Evolutionary conservation across 2,797 vertebrate genomes (phyloP).

Genomic region (Sardinella longiceps): DNA sequence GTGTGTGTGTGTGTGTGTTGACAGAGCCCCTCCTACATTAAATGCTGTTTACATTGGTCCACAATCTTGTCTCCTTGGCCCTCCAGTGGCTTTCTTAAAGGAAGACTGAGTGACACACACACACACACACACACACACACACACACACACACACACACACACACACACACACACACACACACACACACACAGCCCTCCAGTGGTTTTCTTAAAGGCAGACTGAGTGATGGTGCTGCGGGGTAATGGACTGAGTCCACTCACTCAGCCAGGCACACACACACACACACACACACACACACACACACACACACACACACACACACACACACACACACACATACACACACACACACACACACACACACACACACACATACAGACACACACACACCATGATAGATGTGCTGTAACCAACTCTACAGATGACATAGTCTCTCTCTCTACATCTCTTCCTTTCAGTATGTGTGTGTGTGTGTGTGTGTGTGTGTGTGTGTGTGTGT

Average conservation of each 20-base stretch:
- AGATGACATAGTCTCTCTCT: not conserved
- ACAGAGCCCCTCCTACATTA: not conserved
- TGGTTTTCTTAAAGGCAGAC: not conserved
- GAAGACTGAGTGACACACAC: slow-evolving; percentile 12
- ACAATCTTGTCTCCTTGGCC: not conserved
- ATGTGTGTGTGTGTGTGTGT: not conserved
- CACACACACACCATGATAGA: not conserved
- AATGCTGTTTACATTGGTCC: not conserved
- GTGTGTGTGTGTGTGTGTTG: not conserved
- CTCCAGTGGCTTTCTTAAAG: not conserved
- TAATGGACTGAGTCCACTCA: not conserved
- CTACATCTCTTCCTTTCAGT: too few relatives aligned
- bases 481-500: not conserved
- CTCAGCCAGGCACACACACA: too few relatives aligned
- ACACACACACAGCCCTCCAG: too few relatives aligned
- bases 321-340: not conserved
- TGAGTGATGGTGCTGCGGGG: not conserved
- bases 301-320: too few relatives aligned
- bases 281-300: not conserved
- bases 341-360: not conserved
- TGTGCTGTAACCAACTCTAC: not conserved
- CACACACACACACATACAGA: too few relatives aligned
- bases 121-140: too few relatives aligned
- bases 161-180: too few relatives aligned
- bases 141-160: too few relatives aligned